A percentile compares a stretch with the other conserved stretches of the same genome.
Evolutionary conservation across 2,888 invertebrate species (phyloP).

Genomic region (Drosophila barbarae): DNA sequence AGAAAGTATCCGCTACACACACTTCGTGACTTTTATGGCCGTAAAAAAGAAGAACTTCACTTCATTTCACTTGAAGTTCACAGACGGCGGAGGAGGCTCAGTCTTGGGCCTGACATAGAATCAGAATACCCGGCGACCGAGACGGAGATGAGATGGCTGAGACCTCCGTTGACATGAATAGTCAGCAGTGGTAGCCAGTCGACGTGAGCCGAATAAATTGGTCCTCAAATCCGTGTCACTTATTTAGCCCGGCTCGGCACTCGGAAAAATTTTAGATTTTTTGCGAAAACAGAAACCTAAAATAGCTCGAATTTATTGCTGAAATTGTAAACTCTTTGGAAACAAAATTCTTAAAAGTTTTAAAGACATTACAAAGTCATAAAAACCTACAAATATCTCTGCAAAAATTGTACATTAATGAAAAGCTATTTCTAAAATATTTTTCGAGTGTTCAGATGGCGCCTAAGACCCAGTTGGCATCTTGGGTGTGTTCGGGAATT

Average conservation of each 20-base stretch:
- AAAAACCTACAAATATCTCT: not conserved
- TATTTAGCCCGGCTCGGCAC: constrained; percentile 32
- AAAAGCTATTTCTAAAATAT: not conserved
- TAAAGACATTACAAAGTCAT: not conserved
- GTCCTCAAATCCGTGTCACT: constrained; percentile 74
- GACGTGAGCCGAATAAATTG: constrained; percentile 70
- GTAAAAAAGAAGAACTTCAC: constrained; percentile 61
- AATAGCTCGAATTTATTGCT: no score
- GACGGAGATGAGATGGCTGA: constrained; percentile 20
- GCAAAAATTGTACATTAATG: not conserved
- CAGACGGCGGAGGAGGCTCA: not conserved
- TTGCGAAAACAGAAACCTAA: not conserved
- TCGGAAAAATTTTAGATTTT: not conserved
- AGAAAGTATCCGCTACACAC: constrained; percentile 62
- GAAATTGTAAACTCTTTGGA: no score
- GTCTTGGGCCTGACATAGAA: constrained; percentile 53
- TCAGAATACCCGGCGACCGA: constrained; percentile 45
- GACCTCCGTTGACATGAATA: constrained; percentile 17
- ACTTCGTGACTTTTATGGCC: constrained; percentile 56
- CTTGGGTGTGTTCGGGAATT: constrained; percentile 62
- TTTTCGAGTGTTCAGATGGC: constrained; percentile 28
- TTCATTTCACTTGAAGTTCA: constrained; percentile 56
- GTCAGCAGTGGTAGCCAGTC: constrained; percentile 15
- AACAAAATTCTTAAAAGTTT: not conserved
- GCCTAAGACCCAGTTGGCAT: constrained; percentile 24